A percentile compares a stretch with the other conserved stretches of the same genome.
Conservation (phyloP, 2,113 vertebrate species). For the Elachura formosa region DNA sequence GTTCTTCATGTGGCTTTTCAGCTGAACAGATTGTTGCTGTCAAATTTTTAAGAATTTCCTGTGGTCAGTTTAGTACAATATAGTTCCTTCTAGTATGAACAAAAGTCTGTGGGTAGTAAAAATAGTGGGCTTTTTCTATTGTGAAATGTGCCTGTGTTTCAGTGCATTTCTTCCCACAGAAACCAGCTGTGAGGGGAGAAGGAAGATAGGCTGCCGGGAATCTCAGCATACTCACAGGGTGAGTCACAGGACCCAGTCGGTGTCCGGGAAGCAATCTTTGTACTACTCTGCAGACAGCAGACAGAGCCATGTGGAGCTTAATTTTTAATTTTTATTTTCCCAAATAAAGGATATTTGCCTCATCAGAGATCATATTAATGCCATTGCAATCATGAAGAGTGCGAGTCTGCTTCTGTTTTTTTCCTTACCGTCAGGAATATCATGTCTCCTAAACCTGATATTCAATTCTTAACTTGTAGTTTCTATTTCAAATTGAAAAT, state of each 20-base stretch:
- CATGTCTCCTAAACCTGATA: not conserved
- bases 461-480: not conserved
- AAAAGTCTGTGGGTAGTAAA: not conserved
- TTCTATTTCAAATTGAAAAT: not conserved
- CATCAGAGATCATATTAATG: not conserved
- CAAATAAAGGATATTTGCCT: not conserved
- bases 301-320: not conserved
- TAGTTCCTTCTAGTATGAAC: not conserved
- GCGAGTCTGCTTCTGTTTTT: not conserved
- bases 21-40: not conserved
- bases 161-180: not conserved
- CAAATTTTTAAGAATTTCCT: not conserved
- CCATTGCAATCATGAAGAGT: not conserved
- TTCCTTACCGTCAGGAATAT: not conserved
- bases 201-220: not conserved
- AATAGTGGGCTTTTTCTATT: not conserved
- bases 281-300: not conserved
- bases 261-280: not conserved
- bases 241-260: not conserved
- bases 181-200: not conserved
- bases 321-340: not conserved
- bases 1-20: not conserved
- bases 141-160: not conserved
- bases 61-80: not conserved
- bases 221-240: fast-evolving